Base-by-base conservation (phyloP, 64 coral and sea anemone species). In the Actinia tenebrosa region DNA sequence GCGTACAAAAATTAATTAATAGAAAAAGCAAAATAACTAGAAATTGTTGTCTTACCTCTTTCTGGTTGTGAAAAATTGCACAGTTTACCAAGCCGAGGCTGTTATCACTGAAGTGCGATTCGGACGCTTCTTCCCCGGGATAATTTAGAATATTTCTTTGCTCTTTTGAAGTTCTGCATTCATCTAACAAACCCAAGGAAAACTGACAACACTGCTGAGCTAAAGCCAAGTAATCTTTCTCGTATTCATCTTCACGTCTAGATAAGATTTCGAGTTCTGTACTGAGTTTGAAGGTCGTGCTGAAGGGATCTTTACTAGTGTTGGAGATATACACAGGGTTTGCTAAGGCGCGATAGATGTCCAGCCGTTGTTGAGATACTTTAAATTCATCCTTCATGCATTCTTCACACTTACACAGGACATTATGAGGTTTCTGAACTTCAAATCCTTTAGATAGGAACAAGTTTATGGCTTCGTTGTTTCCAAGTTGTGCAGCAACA, bases 321-420 rank as follows among this genome's bases (percentile, higher is more conserved):
- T 93, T 25, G 0, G 97, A 93, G 13, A 95, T 95, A 87, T 90
- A 99, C 86, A 99, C 94, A 20, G 97, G 97, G 59, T 99, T 99
- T 1, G 91, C 93, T 61, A 99, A 78, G 3, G 93, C 97, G n/a
- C 91, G 87, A 53, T 93, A 99, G 56, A 99, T 56, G 75, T 92
- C 93, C 10, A 99, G 68, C 5, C 97, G 64, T 60, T 92, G 92
- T 88, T 99, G 97, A 3, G 97, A 99, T 45, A 83, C 91, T 11
- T 88, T 66, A 27, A 95, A 95, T 15, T 93, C 83, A 50, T 99
- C 97, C 2, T 60, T 63, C 18, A 91, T 88, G 80, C 97, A 99
- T 19, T 86, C 61, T 37, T 95, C 93, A 52, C 97, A 99, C 37
- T 90, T 86, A 80, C 97, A 99, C 14, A 92, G 91, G 0, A 95